A percentile compares a stretch with the other conserved stretches of the same genome.
phyloP scores from a whole-genome alignment of 2,113 vertebrate species.

The Sceloporus tristichus region DNA sequence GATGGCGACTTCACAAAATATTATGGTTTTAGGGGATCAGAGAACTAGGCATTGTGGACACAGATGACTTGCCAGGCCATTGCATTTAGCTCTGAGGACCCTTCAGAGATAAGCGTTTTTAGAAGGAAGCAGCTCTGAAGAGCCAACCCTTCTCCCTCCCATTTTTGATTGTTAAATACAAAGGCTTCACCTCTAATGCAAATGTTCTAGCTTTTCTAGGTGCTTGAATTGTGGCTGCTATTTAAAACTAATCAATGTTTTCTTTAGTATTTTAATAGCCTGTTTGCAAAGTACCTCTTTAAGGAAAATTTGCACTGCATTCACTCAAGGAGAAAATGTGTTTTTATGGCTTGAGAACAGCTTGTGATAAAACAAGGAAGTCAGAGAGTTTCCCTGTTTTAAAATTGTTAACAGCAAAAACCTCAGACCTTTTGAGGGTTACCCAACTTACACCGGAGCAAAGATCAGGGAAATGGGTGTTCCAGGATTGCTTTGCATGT shows the following conservation, averaged over 20 bases:
- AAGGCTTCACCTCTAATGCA: constrained; percentile 58
- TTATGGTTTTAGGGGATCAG: no score
- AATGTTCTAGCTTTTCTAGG: constrained; percentile 66
- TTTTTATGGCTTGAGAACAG: constrained; percentile 49
- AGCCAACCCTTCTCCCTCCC: constrained; percentile 50
- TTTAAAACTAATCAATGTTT: constrained; percentile 77
- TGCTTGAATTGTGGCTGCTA: constrained; percentile 70
- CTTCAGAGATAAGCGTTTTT: no score
- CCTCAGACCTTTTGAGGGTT: background rate
- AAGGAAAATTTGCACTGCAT: constrained; percentile 49
- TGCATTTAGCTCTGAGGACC: no score
- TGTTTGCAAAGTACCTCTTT: constrained; percentile 71
- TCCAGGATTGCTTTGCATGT: constrained; percentile 20
- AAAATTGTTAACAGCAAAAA: background rate
- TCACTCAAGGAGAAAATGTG: constrained; percentile 44
- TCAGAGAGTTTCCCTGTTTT: constrained; percentile 11
- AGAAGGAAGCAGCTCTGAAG: no score
- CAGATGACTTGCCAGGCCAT: no score
- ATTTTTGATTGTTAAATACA: constrained; percentile 69
- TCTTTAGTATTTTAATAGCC: constrained; percentile 74
- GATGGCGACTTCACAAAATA: no score
- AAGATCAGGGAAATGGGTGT: background rate
- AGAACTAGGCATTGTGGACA: no score
- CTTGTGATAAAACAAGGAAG: constrained; percentile 8
- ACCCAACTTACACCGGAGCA: background rate